phyloP scores from a whole-genome alignment of 2,113 vertebrate genomes.

The Rhineura floridana region DNA sequence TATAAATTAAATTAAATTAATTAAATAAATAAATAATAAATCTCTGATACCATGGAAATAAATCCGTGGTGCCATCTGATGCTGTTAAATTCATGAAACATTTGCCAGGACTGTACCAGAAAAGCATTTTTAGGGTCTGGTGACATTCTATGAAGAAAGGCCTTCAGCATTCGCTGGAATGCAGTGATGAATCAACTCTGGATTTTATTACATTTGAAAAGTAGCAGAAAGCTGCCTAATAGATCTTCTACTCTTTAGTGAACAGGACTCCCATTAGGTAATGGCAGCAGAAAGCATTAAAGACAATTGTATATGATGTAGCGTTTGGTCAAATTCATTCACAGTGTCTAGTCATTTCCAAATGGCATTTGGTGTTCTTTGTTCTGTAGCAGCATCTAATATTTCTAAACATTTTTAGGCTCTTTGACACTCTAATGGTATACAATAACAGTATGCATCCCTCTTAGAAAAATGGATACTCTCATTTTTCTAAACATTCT shows the following conservation, averaged over 20 bases:
- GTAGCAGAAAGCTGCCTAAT: constrained; percentile 60
- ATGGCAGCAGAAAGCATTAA: constrained; percentile 63
- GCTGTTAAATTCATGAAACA: constrained; percentile 31
- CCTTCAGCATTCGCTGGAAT: constrained; percentile 30
- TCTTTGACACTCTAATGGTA: constrained; percentile 79
- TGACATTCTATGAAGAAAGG: constrained; percentile 37
- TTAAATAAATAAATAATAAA: too few species aligned
- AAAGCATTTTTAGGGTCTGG: constrained; percentile 51
- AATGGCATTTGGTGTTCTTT: constrained; percentile 67
- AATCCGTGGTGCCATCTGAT: neutral
- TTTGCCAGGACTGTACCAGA: constrained; percentile 33
- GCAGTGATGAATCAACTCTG: constrained; percentile 58
- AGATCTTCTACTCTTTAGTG: constrained; percentile 62
- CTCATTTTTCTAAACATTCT: constrained; percentile 82
- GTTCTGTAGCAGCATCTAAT: constrained; percentile 69
- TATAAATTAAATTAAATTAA: too few species aligned
- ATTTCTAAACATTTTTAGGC: constrained; percentile 81
- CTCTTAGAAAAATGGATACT: constrained; percentile 82
- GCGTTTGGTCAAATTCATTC: constrained; percentile 61
- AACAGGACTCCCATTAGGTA: constrained; percentile 61
- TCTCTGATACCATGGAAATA: constrained; percentile 16
- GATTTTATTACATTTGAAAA: constrained; percentile 53
- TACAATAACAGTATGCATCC: constrained; percentile 75
- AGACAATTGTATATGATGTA: constrained; percentile 66
- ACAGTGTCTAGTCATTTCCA: constrained; percentile 69